Percentiles rank a stretch among this genome's conserved stretches.
Evolutionary conservation across 2,797 vertebrate species (phyloP).

Genomic region (Spinibarbus caldwelli): DNA sequence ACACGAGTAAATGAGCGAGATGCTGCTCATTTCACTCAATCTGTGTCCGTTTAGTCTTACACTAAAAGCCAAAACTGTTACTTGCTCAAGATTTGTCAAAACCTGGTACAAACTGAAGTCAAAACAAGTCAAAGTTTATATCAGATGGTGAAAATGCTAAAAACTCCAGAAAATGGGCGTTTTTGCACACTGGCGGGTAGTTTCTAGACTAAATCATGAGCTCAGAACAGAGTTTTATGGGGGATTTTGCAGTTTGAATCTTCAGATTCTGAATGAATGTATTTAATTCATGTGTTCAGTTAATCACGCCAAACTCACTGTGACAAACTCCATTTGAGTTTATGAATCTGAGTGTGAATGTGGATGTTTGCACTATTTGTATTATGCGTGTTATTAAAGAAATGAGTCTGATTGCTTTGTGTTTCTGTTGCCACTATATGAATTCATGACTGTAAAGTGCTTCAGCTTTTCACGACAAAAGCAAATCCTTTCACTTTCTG

Average conservation of each 20-base stretch:
- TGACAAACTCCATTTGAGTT: constrained; percentile 3
- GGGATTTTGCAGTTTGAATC: neutral
- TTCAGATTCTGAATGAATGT: neutral
- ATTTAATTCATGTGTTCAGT: neutral
- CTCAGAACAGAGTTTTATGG: constrained; percentile 5
- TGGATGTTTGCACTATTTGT: neutral
- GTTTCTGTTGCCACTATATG: neutral
- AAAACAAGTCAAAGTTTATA: neutral
- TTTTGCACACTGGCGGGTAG: neutral
- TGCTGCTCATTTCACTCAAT: neutral
- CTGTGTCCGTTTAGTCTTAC: neutral
- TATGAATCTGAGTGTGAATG: neutral
- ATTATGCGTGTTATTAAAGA: too few species aligned
- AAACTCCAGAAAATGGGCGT: neutral
- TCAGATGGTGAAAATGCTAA: too few species aligned
- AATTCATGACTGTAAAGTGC: neutral
- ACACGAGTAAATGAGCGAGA: neutral
- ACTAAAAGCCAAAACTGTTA: constrained; percentile 14
- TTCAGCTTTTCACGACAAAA: constrained; percentile 26
- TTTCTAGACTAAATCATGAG: neutral
- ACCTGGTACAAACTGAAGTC: neutral
- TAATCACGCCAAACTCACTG: constrained; percentile 5
- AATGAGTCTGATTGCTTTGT: neutral
- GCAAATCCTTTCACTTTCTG: neutral
- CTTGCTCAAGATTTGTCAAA: too few species aligned